These are phyloP conservation scores for Radopholus similis DNA, from an alignment of 1,140 invertebrate genomes.

Conservation along the genomic window DNA sequence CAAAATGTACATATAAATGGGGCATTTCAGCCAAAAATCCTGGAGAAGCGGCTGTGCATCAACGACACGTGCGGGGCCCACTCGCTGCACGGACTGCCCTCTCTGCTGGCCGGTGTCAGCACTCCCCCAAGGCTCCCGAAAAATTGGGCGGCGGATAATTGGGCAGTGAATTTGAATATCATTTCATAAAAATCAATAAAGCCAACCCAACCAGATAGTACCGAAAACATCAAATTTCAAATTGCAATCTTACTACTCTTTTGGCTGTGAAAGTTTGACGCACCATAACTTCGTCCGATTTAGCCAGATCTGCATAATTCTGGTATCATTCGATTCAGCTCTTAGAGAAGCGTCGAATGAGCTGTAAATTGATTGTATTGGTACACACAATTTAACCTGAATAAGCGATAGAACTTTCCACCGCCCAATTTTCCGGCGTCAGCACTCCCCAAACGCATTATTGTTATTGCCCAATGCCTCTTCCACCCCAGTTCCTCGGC, in stretches of 20 bases:
- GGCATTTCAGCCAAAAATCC: slow-evolving; percentile 39
- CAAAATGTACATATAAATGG: too few relatives aligned
- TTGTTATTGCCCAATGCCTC: neutral
- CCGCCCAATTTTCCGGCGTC: neutral
- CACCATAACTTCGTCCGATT: neutral
- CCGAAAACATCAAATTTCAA: too few relatives aligned
- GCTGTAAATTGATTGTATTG: too few relatives aligned
- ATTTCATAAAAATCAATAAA: too few relatives aligned
- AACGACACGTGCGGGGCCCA: slow-evolving; percentile 65
- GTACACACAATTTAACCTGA: too few relatives aligned
- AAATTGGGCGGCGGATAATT: too few relatives aligned
- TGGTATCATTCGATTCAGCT: neutral
- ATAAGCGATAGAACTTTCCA: too few relatives aligned
- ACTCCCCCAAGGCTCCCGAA: too few relatives aligned
- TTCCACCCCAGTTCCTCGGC: slow-evolving; percentile 40
- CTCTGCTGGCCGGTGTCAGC: slow-evolving; percentile 61
- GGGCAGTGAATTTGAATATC: too few relatives aligned
- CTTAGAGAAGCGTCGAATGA: neutral
- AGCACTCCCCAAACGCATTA: neutral
- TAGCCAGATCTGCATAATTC: neutral
- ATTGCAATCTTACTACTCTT: neutral
- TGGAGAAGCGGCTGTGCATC: slow-evolving; percentile 44
- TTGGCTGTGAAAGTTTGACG: neutral
- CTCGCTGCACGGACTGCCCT: slow-evolving; percentile 64
- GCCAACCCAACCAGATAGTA: too few relatives aligned